These are phyloP conservation scores for Eumerus sabulonum DNA, from an alignment of 2,888 invertebrate genomes.

Conservation along the genomic window DNA sequence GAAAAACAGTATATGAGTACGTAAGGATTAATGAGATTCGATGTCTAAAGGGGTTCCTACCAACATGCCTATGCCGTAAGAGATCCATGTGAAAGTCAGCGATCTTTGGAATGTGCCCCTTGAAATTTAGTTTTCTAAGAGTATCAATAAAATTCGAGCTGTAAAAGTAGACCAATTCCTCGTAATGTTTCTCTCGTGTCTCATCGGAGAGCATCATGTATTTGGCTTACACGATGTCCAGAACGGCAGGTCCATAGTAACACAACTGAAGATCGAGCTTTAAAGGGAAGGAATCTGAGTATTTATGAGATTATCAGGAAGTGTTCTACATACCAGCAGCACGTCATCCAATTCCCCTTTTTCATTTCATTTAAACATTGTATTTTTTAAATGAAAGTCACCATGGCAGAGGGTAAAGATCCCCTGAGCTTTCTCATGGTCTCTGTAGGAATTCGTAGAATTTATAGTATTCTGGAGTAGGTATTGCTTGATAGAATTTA, in stretches of 20 bases:
- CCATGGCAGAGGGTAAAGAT: constrained; percentile 74
- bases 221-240: constrained; percentile 28
- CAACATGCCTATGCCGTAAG: constrained; percentile 6
- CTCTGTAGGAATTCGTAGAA: background rate
- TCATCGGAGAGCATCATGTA: constrained; percentile 6
- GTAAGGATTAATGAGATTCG: no score
- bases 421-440: no score
- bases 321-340: constrained; percentile 62
- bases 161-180: constrained; percentile 35
- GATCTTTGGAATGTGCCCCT: constrained; percentile 27
- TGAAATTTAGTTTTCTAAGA: constrained; percentile 16
- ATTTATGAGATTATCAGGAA: background rate
- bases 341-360: constrained; percentile 67
- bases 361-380: constrained; percentile 71
- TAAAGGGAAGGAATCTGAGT: background rate
- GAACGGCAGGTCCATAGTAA: constrained; percentile 38
- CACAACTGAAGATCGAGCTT: constrained; percentile 49
- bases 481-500: constrained; percentile 11
- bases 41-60: background rate
- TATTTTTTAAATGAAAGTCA: constrained; percentile 73
- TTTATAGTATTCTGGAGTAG: constrained; percentile 34
- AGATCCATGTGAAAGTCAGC: constrained; percentile 25
- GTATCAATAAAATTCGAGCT: constrained; percentile 19
- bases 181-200: constrained; percentile 1
- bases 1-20: background rate